Percentiles rank a stretch among this genome's conserved stretches.
Evolutionary conservation across 2,113 vertebrate genomes (phyloP).

Genomic region (Callaeas wilsoni): DNA sequence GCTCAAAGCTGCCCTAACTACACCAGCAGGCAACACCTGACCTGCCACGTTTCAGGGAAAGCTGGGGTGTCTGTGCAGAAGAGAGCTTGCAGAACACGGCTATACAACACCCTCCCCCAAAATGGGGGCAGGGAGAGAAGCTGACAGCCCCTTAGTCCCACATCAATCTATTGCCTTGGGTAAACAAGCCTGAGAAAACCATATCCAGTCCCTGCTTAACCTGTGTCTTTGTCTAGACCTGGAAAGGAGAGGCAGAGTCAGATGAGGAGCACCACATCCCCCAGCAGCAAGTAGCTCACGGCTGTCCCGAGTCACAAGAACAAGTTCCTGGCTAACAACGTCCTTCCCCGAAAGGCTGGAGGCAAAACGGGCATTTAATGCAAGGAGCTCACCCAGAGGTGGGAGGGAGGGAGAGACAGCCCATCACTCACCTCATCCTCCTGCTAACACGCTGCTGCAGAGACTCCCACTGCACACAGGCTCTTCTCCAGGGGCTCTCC

Average conservation of each 20-base stretch:
- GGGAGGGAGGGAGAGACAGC: not conserved
- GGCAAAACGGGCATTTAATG: not conserved
- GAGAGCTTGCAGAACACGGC: not conserved
- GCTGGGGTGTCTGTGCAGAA: not conserved
- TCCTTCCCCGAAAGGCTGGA: not conserved
- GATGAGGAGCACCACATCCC: not conserved
- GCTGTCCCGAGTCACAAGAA: not conserved
- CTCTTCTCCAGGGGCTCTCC: slow-evolving; percentile 22
- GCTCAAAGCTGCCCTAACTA: not conserved
- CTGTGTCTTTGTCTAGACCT: not conserved
- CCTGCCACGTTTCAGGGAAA: not conserved
- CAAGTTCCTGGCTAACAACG: not conserved
- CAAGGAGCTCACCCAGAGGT: not conserved
- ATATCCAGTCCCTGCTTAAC: not conserved
- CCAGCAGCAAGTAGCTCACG: not conserved
- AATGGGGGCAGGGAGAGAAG: not conserved
- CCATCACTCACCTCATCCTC: slow-evolving; percentile 37
- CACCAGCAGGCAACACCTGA: not conserved
- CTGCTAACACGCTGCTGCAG: slow-evolving; percentile 40
- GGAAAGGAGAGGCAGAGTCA: not conserved
- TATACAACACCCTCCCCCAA: not conserved
- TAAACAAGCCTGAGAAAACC: not conserved
- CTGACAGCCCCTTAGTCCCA: not conserved
- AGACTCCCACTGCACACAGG: slow-evolving; percentile 15
- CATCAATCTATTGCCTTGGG: not conserved